Base-by-base conservation (phyloP, 2,113 vertebrate species). In the Sciurus niger region DNA sequence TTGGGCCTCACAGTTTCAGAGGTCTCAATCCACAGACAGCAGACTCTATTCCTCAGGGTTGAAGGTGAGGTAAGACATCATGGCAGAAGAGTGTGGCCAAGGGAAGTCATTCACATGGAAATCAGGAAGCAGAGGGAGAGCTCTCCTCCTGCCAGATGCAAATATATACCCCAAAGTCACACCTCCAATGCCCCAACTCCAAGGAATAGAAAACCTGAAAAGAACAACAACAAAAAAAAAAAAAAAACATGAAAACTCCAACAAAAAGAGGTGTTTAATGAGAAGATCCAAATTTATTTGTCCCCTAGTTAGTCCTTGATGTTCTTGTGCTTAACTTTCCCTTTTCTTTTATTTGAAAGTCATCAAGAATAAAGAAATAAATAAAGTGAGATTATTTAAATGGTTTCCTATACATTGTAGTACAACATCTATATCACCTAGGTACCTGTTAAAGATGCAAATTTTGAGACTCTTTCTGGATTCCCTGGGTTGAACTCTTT, bases 351-450 rank as follows among this genome's bases (percentile, higher is more conserved):
- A 40, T 82, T 77, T 68, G 67, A 85, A 79, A 84, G 73, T 65
- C 32, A 85, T 17, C 8, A 43, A 13, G 22, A 80, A 91, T 95
- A 93, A 84, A 90, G 18, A 88, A 76, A 82, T 84, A 13, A 89
- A 2, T 46, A 92, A 68, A 53, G 6, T 32, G 16, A 53, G 6
- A 5, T 85, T 10, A 97, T 25, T 93, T 68, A 55, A 90, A 53
- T 82, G 11, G 6, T 11, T 95, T 89, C 22, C 16, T 73, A 28
- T 20, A 51, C 9, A 84, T 58, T 68, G 10, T 16, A 63, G 30
- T 16, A 6, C 24, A 89, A 17, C 10, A 87, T 78, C 34, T 67
- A 22, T 25, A 65, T 63, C 46, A 84, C 20, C 25, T 60, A 22
- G 51, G 2, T 65, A 73, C 46, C 72, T 67, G 12, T 28, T 8